These are phyloP conservation scores for Cerceris rybyensis DNA, from an alignment of 2,888 invertebrate genomes.

Conservation along the genomic window DNA sequence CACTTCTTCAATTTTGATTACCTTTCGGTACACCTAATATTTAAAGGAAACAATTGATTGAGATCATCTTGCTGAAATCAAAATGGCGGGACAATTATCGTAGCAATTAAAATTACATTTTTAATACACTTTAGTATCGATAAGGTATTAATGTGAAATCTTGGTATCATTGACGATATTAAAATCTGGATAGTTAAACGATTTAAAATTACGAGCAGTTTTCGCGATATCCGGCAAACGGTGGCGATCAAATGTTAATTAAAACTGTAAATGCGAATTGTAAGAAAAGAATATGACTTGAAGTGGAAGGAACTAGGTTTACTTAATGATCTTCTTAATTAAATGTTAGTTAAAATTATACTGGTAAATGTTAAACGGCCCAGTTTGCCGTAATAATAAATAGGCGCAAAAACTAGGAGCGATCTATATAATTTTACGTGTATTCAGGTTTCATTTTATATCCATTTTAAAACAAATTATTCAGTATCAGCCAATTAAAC, in stretches of 20 bases:
- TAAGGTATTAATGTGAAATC: no score
- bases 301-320: slow-evolving; percentile 2
- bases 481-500: background rate
- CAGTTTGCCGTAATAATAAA: slow-evolving; percentile 27
- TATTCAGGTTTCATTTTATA: slow-evolving; percentile 23
- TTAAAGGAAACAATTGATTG: no score
- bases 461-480: slow-evolving; percentile 9
- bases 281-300: background rate
- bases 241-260: slow-evolving; percentile 5
- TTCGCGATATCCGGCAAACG: background rate
- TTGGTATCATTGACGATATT: background rate
- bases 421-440: slow-evolving; percentile 37
- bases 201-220: background rate
- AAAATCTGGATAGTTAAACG: background rate
- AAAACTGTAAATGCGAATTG: background rate
- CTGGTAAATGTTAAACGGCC: slow-evolving; percentile 17
- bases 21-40: no score
- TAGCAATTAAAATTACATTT: no score
- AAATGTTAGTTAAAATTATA: slow-evolving; percentile 30
- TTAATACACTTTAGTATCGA: no score
- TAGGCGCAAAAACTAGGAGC: slow-evolving; percentile 21
- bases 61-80: no score
- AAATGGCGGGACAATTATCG: no score
- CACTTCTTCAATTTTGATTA: no score
- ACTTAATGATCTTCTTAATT: slow-evolving; percentile 27